phyloP scores from a whole-genome alignment of 2,113 vertebrate species.

The Mormyrus iriodes region DNA sequence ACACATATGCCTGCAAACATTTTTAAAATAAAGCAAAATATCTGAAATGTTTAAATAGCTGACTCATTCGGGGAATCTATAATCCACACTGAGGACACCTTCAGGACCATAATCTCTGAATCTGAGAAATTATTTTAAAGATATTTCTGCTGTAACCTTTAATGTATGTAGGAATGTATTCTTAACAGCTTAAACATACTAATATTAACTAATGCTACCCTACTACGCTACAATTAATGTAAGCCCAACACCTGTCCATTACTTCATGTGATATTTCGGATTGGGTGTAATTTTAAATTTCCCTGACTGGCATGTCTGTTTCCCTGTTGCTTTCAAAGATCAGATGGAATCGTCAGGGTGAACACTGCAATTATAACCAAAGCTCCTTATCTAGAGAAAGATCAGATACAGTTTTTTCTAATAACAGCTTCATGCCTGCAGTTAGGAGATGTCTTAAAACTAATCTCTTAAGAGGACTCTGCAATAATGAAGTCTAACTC shows the following conservation, averaged over 20 bases:
- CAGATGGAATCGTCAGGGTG: slow-evolving; percentile 67
- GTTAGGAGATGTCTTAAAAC: slow-evolving; percentile 63
- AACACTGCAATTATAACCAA: slow-evolving; percentile 64
- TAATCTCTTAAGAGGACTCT: slow-evolving; percentile 68
- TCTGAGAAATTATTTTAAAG: neutral
- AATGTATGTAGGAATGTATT: neutral
- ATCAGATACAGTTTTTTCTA: slow-evolving; percentile 68
- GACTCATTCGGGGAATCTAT: neutral
- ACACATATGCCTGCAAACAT: neutral
- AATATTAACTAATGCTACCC: neutral
- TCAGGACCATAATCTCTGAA: neutral
- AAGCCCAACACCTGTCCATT: slow-evolving; percentile 38
- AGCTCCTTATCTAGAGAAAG: slow-evolving; percentile 64
- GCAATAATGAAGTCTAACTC: slow-evolving; percentile 63
- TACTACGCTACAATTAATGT: neutral
- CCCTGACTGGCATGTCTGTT: slow-evolving; percentile 50
- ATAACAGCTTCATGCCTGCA: slow-evolving; percentile 54
- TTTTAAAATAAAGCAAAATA: neutral
- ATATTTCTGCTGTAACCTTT: neutral
- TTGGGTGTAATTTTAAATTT: slow-evolving; percentile 43
- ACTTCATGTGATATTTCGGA: slow-evolving; percentile 53
- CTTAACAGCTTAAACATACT: neutral
- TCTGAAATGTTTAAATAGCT: neutral
- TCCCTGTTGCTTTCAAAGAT: slow-evolving; percentile 65
- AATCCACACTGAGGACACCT: neutral